phyloP scores from a whole-genome alignment of 1,140 invertebrate genomes.

The Drosophila pallidifrons region DNA sequence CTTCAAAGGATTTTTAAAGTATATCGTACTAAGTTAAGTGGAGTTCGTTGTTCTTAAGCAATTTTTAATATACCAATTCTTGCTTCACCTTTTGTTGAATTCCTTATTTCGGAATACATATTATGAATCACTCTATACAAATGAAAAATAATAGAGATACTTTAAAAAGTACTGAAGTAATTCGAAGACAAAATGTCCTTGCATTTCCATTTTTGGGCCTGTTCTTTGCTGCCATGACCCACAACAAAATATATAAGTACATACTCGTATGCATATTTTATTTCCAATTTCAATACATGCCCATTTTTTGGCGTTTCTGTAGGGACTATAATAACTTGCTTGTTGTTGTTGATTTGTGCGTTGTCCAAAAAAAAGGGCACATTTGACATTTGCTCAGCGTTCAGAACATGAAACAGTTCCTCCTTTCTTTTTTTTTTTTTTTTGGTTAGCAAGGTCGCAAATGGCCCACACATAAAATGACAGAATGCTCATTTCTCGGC shows the following conservation, averaged over 20 bases:
- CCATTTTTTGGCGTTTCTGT: conserved; percentile 22
- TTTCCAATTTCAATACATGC: conserved; percentile 28
- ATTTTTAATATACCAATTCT: too few species aligned
- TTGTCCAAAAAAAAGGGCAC: conserved; percentile 37
- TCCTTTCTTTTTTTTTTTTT: neutral
- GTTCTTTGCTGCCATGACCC: conserved; percentile 49
- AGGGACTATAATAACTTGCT: neutral
- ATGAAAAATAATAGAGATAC: neutral
- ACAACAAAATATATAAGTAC: conserved; percentile 29
- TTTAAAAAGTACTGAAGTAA: neutral
- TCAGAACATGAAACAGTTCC: conserved; percentile 46
- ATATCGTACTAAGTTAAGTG: too few species aligned
- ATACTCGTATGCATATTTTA: conserved; percentile 12
- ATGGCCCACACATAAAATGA: conserved; percentile 21
- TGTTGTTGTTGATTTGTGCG: conserved; percentile 9
- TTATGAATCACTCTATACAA: too few species aligned
- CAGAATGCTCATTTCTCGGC: conserved; percentile 30
- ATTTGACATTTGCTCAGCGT: conserved; percentile 55
- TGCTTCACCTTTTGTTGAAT: too few species aligned
- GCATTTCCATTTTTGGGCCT: conserved; percentile 7
- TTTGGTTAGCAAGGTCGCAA: conserved; percentile 7
- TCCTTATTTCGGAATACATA: too few species aligned
- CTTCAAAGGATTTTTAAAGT: too few species aligned
- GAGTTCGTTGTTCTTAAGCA: too few species aligned
- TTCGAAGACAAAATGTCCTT: neutral